These are phyloP conservation scores for Opisthograptis luteolata DNA, from an alignment of 2,888 invertebrate genomes.

Conservation along the genomic window DNA sequence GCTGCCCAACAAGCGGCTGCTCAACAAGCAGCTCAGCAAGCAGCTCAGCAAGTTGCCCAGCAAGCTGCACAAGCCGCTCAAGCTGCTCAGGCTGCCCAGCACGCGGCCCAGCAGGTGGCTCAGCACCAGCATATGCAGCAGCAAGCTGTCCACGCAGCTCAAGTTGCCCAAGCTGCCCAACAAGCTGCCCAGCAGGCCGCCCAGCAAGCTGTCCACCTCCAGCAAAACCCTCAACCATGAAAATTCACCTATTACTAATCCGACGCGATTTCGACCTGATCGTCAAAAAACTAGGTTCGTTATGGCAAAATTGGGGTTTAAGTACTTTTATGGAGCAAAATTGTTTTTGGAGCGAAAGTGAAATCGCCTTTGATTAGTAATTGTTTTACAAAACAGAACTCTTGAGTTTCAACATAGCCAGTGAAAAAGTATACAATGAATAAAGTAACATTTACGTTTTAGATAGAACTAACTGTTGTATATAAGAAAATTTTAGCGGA, in stretches of 20 bases:
- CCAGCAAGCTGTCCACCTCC: conserved; percentile 81
- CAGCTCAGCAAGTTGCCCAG: conserved; percentile 53
- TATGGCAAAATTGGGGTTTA: conserved; percentile 47
- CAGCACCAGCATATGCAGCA: conserved; percentile 72
- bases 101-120: conserved; percentile 56
- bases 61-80: conserved; percentile 49
- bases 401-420: conserved; percentile 49
- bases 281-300: conserved; percentile 45
- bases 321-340: conserved; percentile 38
- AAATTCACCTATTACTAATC: conserved; percentile 92
- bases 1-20: conserved; percentile 60
- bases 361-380: conserved; percentile 81
- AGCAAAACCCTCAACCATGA: conserved; percentile 88
- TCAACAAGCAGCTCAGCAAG: conserved; percentile 56
- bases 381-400: conserved; percentile 44
- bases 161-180: conserved; percentile 66
- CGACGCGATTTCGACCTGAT: conserved; percentile 74
- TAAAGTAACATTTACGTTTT: conserved; percentile 55
- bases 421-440: conserved; percentile 58
- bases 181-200: conserved; percentile 78
- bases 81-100: conserved; percentile 54
- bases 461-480: conserved; percentile 80
- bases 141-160: conserved; percentile 44
- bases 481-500: conserved; percentile 67
- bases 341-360: conserved; percentile 54